phyloP scores from a whole-genome alignment of 2,113 vertebrate genomes.

The Zosterops lateralis region DNA sequence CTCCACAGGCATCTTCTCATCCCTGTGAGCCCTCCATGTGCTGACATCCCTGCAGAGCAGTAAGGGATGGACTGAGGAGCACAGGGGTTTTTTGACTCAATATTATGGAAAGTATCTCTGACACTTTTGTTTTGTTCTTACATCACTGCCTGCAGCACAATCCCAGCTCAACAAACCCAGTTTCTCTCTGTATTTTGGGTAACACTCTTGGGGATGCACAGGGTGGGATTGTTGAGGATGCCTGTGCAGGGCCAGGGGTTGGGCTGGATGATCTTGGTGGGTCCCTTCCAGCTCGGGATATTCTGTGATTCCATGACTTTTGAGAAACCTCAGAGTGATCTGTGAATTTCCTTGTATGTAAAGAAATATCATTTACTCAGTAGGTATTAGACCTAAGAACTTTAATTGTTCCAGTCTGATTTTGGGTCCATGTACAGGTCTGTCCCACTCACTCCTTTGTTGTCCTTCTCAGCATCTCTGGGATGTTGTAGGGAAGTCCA shows the following conservation, averaged over 20 bases:
- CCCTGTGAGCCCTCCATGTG: not conserved
- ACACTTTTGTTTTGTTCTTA: not conserved
- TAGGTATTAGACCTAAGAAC: not conserved
- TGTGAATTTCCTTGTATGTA: not conserved
- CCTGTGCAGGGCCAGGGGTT: not conserved
- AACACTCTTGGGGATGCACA: fast-evolving
- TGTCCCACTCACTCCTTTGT: not conserved
- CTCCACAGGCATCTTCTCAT: not conserved
- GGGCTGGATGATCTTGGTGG: too few relatives aligned
- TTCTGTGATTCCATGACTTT: not conserved
- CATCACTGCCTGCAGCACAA: not conserved
- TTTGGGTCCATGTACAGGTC: not conserved
- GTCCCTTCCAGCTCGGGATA: not conserved
- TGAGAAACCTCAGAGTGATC: not conserved
- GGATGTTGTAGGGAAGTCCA: not conserved
- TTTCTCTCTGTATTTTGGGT: not conserved
- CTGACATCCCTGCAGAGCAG: fast-evolving
- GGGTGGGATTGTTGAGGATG: not conserved
- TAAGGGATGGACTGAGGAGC: not conserved
- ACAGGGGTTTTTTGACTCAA: not conserved
- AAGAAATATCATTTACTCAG: not conserved
- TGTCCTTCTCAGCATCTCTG: not conserved
- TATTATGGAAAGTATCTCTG: not conserved
- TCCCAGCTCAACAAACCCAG: not conserved
- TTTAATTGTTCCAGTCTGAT: not conserved